Conservation (phyloP, 2,113 vertebrate genomes). For the Morphnarchus princeps region DNA sequence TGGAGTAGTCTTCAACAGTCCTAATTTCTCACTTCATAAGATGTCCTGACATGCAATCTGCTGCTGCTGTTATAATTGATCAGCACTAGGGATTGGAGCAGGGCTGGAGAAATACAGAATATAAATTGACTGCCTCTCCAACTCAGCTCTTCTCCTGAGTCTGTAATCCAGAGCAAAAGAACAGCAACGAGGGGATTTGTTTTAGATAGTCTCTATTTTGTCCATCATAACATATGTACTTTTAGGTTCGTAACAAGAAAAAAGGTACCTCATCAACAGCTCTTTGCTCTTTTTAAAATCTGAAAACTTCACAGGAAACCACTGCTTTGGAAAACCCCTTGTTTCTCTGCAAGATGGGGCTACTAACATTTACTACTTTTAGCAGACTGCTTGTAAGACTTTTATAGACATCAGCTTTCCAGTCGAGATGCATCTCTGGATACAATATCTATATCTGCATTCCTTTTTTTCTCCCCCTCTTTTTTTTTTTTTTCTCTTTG, state of each 20-base stretch:
- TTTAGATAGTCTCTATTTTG: background rate
- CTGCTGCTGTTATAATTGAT: background rate
- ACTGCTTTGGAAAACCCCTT: background rate
- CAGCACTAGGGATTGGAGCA: background rate
- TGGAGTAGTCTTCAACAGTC: background rate
- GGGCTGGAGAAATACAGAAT: background rate
- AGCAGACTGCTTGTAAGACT: background rate
- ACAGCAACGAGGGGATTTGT: background rate
- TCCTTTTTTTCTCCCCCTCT: background rate
- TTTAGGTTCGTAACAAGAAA: background rate
- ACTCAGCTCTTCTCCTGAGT: background rate
- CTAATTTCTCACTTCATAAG: slow-evolving; percentile 15
- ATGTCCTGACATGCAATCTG: background rate
- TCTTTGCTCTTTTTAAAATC: background rate
- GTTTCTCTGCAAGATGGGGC: background rate
- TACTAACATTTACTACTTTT: background rate
- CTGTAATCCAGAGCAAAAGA: background rate
- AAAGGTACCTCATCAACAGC: background rate
- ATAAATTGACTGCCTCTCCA: background rate
- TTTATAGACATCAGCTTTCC: background rate
- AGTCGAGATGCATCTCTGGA: background rate
- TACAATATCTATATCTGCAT: background rate
- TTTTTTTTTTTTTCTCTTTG: background rate
- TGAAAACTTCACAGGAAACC: background rate
- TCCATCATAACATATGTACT: background rate